Evolutionary conservation across 2,797 vertebrate genomes (phyloP).

Genomic region (Epinephelus coioides): DNA sequence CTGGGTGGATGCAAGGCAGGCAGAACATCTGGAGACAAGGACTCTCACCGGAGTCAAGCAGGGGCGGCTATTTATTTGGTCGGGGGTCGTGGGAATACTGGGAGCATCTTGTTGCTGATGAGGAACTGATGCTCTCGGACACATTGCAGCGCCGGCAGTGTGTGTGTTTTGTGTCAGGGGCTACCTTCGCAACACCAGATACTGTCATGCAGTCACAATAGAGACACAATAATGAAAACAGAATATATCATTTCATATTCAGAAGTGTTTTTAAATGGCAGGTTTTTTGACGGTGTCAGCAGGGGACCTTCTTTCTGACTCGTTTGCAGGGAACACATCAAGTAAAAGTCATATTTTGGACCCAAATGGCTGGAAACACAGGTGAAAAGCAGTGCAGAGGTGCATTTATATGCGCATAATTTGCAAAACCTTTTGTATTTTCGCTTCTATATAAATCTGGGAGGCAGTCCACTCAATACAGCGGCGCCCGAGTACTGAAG

Average conservation of each 20-base stretch:
- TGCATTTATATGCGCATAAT: constrained; percentile 72
- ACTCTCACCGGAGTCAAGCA: constrained; percentile 61
- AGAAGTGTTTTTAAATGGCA: constrained; percentile 29
- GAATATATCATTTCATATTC: constrained; percentile 36
- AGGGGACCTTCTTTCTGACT: constrained; percentile 6
- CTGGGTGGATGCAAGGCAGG: constrained; percentile 40
- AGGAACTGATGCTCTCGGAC: constrained; percentile 51
- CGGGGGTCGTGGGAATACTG: constrained; percentile 67
- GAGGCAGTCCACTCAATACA: constrained; percentile 25
- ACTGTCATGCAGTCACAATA: no score
- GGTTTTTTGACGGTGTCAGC: constrained; percentile 40
- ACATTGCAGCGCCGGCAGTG: constrained; percentile 1
- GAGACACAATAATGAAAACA: background rate
- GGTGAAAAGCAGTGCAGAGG: constrained; percentile 32
- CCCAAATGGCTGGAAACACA: constrained; percentile 53
- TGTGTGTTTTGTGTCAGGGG: constrained; percentile 35
- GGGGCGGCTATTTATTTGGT: constrained; percentile 63
- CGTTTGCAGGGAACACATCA: constrained; percentile 15
- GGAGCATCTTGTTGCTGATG: constrained; percentile 61
- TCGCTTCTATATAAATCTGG: constrained; percentile 37
- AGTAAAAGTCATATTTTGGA: constrained; percentile 33
- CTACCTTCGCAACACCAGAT: constrained; percentile 9
- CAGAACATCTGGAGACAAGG: constrained; percentile 65
- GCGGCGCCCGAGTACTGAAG: background rate
- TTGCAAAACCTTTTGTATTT: constrained; percentile 49